Conservation (phyloP, 2,888 invertebrate species). For the Tortrix viridana region DNA sequence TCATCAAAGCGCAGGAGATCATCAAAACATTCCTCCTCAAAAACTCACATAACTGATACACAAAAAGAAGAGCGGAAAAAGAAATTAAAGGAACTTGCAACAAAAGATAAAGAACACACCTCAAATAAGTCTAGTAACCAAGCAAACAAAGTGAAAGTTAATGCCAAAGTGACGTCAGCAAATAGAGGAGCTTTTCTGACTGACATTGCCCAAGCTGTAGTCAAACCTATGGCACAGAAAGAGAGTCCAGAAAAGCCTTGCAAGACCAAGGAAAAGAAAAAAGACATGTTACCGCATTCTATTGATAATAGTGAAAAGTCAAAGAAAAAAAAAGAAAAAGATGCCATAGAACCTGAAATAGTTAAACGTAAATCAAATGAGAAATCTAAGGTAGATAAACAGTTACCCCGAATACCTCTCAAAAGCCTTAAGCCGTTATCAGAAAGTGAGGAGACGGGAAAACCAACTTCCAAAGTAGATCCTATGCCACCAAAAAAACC, state of each 20-base stretch:
- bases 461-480: slow-evolving; percentile 65
- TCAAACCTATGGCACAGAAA: slow-evolving; percentile 58
- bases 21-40: slow-evolving; percentile 52
- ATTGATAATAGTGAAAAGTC: slow-evolving; percentile 16
- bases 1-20: slow-evolving; percentile 50
- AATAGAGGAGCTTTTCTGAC: slow-evolving; percentile 84
- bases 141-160: slow-evolving; percentile 51
- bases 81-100: slow-evolving; percentile 79
- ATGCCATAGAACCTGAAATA: slow-evolving; percentile 33
- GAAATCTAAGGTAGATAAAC: slow-evolving; percentile 38
- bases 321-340: slow-evolving; percentile 19
- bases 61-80: slow-evolving; percentile 77
- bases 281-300: neutral
- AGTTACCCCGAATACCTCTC: slow-evolving; percentile 51
- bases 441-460: slow-evolving; percentile 56
- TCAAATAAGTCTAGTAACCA: slow-evolving; percentile 47
- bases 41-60: slow-evolving; percentile 54
- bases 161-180: slow-evolving; percentile 77
- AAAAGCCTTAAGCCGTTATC: slow-evolving; percentile 60
- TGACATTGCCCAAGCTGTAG: slow-evolving; percentile 52
- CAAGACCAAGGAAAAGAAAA: slow-evolving; percentile 27
- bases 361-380: slow-evolving; percentile 27
- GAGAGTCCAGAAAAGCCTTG: slow-evolving; percentile 42
- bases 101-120: slow-evolving; percentile 55
- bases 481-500: slow-evolving; percentile 55